Percentiles rank a stretch among this genome's conserved stretches.
These are phyloP conservation scores for Dolichallabes microphthalmus DNA, from an alignment of 2,113 vertebrate species.

Conservation along the genomic window DNA sequence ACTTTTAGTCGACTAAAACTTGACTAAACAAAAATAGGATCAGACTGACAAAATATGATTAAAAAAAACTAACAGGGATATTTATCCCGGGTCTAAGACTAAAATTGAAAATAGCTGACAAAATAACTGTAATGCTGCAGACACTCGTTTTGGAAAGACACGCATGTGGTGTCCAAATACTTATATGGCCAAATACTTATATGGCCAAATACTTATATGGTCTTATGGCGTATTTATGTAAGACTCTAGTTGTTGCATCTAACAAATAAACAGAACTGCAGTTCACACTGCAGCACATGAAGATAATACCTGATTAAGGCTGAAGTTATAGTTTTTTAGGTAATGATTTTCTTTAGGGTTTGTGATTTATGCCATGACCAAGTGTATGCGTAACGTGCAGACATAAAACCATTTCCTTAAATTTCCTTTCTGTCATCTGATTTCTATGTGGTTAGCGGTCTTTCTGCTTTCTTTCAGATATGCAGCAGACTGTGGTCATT, in stretches of 20 bases:
- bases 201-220: no score
- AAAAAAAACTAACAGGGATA: no score
- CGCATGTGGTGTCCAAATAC: no score
- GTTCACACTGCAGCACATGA: neutral
- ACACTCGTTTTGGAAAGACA: neutral
- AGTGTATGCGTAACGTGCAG: neutral
- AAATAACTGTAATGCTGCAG: no score
- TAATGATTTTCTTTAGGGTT: neutral
- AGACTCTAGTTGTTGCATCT: neutral
- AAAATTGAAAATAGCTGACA: no score
- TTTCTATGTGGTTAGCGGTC: neutral
- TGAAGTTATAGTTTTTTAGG: neutral
- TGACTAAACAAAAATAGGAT: no score
- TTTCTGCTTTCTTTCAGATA: conserved; percentile 25
- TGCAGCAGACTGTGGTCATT: conserved; percentile 30
- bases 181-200: no score
- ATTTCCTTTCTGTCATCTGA: neutral
- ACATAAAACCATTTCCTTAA: neutral
- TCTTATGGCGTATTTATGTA: no score
- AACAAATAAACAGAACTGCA: neutral
- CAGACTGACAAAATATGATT: no score
- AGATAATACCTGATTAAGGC: neutral
- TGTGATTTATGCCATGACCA: neutral
- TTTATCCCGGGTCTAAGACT: no score
- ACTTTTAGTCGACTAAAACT: no score